These are phyloP conservation scores for Calidris pygmaea DNA, from an alignment of 2,113 vertebrate genomes.

Conservation along the genomic window DNA sequence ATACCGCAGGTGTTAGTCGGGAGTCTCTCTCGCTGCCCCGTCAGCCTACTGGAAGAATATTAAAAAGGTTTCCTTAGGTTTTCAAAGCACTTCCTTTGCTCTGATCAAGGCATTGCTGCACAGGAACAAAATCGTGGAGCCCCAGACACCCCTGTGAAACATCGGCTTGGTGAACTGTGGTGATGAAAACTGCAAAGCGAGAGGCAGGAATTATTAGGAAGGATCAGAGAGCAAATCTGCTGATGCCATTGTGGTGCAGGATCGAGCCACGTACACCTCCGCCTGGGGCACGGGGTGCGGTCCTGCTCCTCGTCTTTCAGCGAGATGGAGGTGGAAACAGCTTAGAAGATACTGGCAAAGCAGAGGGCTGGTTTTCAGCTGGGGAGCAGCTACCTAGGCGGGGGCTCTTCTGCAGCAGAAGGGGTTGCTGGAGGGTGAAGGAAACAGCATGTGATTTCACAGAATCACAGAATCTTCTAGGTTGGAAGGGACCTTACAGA, in stretches of 20 bases:
- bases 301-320: not conserved
- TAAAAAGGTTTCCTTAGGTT: not conserved
- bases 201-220: not conserved
- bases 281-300: rapidly evolving
- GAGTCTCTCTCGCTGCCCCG: not conserved
- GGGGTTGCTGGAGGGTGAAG: not conserved
- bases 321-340: not conserved
- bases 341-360: not conserved
- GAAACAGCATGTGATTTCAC: not conserved
- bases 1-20: not conserved
- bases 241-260: not conserved
- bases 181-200: not conserved
- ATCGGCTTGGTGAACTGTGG: not conserved
- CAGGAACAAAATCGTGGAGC: not conserved
- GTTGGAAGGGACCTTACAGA: too few relatives aligned
- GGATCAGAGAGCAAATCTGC: not conserved
- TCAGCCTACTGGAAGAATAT: not conserved
- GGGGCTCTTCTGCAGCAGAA: not conserved
- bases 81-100: not conserved
- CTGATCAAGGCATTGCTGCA: not conserved
- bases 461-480: too few relatives aligned
- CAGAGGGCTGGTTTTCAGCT: not conserved
- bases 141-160: not conserved
- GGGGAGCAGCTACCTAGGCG: not conserved
- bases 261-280: not conserved